Conservation (phyloP, 2,113 vertebrate species). For the Neoarius graeffei region DNA sequence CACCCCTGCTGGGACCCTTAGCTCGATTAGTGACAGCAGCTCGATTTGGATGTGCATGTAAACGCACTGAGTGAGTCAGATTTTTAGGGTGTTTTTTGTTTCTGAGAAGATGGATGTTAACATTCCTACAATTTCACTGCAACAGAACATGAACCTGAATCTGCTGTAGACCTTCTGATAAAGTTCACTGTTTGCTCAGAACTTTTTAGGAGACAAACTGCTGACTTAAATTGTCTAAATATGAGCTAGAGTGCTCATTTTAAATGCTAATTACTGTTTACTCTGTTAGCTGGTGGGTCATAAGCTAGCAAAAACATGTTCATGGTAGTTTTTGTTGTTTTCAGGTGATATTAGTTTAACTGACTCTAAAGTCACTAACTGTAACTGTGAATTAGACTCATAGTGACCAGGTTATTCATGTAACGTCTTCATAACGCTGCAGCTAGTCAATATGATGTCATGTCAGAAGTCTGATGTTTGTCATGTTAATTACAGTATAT, state of each 20-base stretch:
- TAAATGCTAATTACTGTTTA: not conserved
- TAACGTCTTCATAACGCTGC: not conserved
- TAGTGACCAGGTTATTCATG: too few species aligned
- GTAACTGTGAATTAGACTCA: not conserved
- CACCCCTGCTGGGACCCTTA: too few species aligned
- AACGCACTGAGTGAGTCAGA: too few species aligned
- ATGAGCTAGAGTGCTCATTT: not conserved
- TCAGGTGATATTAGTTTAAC: not conserved
- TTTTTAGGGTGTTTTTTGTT: too few species aligned
- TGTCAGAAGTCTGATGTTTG: not conserved
- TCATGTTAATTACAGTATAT: constrained; percentile 57
- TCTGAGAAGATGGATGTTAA: too few species aligned
- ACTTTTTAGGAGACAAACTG: not conserved
- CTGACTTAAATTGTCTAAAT: not conserved
- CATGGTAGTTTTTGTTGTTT: too few species aligned
- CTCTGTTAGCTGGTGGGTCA: not conserved
- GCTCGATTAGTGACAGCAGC: too few species aligned
- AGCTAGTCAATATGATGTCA: constrained; percentile 9
- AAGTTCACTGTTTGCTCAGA: not conserved
- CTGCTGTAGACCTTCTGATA: not conserved
- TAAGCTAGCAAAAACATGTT: too few species aligned
- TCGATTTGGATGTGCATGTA: too few species aligned
- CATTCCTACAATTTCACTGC: not conserved
- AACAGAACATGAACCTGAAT: not conserved
- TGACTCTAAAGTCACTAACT: not conserved